These are phyloP conservation scores for Agrotis clavis DNA, from an alignment of 2,888 invertebrate species.

Conservation along the genomic window DNA sequence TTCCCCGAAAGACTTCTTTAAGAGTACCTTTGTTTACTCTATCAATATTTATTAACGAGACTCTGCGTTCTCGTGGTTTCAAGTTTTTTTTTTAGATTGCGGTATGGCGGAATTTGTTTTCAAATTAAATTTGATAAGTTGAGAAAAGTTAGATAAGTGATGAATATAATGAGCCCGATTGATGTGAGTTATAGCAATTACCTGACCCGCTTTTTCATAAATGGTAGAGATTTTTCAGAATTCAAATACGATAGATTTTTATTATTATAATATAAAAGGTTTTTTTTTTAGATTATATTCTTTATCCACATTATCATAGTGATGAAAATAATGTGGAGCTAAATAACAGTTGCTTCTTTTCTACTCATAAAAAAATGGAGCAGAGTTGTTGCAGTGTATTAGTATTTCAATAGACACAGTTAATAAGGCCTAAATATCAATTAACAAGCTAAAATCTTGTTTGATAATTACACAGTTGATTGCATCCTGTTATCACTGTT, in stretches of 20 bases:
- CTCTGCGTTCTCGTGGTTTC: slow-evolving; percentile 1
- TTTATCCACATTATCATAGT: too few species aligned
- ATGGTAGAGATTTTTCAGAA: too few species aligned
- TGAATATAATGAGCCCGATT: background rate
- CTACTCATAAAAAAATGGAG: too few species aligned
- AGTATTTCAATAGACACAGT: background rate
- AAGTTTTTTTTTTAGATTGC: slow-evolving; percentile 7
- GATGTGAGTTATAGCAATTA: background rate
- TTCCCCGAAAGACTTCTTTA: slow-evolving; percentile 35
- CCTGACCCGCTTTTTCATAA: too few species aligned
- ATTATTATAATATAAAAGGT: too few species aligned
- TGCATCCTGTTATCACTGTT: background rate
- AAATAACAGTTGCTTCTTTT: too few species aligned
- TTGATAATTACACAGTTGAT: slow-evolving; percentile 11
- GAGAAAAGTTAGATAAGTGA: background rate
- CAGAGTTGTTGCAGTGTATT: background rate
- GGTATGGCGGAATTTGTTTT: background rate
- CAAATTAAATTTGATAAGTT: too few species aligned
- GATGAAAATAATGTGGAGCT: too few species aligned
- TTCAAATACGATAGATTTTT: too few species aligned
- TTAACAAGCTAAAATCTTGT: slow-evolving; percentile 21
- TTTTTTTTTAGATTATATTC: too few species aligned
- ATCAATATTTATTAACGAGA: slow-evolving; percentile 49
- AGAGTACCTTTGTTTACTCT: slow-evolving; percentile 47
- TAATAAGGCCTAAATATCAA: background rate